Evolutionary conservation across 2,797 vertebrate species (phyloP), one percentile per base, ranked within the genome.

Genomic region (Calcarius lapponicus): DNA sequence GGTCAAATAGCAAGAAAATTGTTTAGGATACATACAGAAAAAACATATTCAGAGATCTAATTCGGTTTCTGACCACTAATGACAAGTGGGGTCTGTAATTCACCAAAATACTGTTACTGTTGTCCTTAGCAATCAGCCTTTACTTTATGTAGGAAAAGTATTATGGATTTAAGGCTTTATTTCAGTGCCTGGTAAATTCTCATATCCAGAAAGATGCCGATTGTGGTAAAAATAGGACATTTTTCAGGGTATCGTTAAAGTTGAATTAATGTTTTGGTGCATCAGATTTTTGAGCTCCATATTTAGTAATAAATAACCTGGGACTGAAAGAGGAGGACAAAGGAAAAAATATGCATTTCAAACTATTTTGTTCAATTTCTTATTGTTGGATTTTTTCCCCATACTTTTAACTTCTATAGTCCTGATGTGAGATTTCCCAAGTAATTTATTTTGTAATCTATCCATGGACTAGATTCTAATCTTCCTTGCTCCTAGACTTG

Each of bases 1-100:
- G 95, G 95, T 97, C 96, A 94, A 94, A 95, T 96, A 97, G 62
- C 94, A 96, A 90, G 95, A 97, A 96, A 51, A 97, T 97, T 97
- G 95, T 96, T 97, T 91, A 93, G 91, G 96, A 97, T 91, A 74
- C 73, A 87, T 29, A 94, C 26, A 69, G 76, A 95, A 81, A 53
- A 53, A 86, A 91, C 60, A 80, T 60, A 92, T 88, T 53, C 66
- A 67, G 80, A 96, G 88, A 95, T 91, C 84, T 97, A 82, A 94
- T 94, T 97, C 97, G 88, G 81, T 87, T 93, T 95, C 60, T 97
- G 96, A 95, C 92, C 88, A 94, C 88, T 97, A 97, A 97, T 81
- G 88, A 95, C 72, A 93, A 95, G 58, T 54, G 42, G 74, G 88
- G 40, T 87, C 73, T 96, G 90, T 88, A 93, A 87, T 96, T 96